Conservation (phyloP, 2,797 vertebrate species). For the Phoeniculus purpureus region DNA sequence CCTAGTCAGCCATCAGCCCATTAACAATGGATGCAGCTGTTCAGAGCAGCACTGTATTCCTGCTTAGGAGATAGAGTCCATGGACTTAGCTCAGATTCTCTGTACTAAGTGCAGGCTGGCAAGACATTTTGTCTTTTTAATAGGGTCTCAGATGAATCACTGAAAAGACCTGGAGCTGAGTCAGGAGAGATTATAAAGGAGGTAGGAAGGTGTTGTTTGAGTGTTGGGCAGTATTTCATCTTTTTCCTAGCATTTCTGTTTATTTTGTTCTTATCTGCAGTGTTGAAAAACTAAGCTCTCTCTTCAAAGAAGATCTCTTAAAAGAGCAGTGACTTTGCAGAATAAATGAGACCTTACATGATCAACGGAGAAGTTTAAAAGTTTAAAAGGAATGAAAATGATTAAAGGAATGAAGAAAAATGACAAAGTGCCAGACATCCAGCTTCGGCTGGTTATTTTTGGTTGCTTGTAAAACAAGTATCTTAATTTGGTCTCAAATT, state of each 20-base stretch:
- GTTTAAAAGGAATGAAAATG: background rate
- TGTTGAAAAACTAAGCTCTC: background rate
- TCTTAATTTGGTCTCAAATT: background rate
- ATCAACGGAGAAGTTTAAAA: background rate
- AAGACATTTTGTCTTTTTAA: background rate
- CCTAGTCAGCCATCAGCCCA: background rate
- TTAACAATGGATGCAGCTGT: background rate
- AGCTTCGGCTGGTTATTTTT: background rate
- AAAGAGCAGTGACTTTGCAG: background rate
- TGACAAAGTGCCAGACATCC: background rate
- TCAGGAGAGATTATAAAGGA: background rate
- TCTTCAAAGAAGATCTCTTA: background rate
- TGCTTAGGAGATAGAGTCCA: background rate
- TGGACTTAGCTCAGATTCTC: background rate
- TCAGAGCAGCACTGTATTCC: background rate
- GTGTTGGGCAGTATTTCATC: background rate
- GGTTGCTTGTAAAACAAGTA: background rate
- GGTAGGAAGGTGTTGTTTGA: background rate
- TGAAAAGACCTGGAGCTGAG: background rate
- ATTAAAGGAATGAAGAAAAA: background rate
- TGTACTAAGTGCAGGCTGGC: background rate
- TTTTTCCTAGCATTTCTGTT: background rate
- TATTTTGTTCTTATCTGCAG: background rate
- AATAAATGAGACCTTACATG: background rate
- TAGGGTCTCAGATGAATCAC: background rate